These are phyloP conservation scores for Craterocephalus amniculus DNA, from an alignment of 2,797 vertebrate genomes.

Conservation along the genomic window DNA sequence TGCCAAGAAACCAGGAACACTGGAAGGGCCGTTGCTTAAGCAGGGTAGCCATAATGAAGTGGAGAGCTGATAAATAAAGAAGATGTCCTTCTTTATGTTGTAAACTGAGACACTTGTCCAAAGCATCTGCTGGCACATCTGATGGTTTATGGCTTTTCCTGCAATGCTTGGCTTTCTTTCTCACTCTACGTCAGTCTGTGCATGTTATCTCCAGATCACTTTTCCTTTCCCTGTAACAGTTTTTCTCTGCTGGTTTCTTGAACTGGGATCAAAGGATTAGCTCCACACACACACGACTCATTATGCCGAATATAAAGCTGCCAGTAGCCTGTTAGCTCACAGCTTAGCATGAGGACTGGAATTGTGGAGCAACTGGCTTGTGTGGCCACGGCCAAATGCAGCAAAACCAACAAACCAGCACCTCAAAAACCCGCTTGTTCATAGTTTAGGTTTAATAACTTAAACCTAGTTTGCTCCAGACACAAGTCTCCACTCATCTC, in stretches of 20 bases:
- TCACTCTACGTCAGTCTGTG: not conserved
- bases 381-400: too few species aligned
- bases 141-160: not conserved
- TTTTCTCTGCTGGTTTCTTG: not conserved
- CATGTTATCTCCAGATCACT: conserved; percentile 10
- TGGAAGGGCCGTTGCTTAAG: not conserved
- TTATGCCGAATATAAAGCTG: not conserved
- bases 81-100: not conserved
- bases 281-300: not conserved
- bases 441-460: not conserved
- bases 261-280: not conserved
- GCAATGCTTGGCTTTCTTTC: not conserved
- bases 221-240: too few species aligned
- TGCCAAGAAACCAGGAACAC: not conserved
- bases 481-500: not conserved
- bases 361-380: not conserved
- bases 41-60: too few species aligned
- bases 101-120: not conserved
- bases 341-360: not conserved
- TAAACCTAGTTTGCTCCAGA: not conserved
- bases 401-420: not conserved
- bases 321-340: not conserved
- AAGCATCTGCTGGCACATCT: conserved; percentile 42
- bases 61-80: not conserved
- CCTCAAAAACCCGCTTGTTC: not conserved